Evolutionary conservation across 2,888 invertebrate genomes (phyloP).

Genomic region (Halictus ligatus): DNA sequence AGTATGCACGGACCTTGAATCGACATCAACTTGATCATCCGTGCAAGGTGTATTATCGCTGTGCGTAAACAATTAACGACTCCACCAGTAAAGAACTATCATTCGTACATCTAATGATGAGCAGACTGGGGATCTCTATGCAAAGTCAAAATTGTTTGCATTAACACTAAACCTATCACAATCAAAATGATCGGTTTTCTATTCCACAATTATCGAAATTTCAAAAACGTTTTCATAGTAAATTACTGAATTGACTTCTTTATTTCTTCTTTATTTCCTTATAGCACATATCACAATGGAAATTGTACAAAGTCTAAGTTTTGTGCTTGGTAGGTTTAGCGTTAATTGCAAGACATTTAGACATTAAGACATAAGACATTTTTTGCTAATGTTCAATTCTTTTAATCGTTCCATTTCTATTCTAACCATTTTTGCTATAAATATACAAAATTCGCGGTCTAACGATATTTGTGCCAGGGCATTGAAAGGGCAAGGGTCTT

Average conservation of each 20-base stretch:
- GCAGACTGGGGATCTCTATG: neutral
- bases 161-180: neutral
- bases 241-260: too few relatives aligned
- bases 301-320: too few relatives aligned
- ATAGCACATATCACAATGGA: too few relatives aligned
- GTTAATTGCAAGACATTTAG: neutral
- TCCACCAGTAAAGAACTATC: neutral
- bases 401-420: neutral
- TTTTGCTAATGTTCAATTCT: too few relatives aligned
- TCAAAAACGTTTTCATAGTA: too few relatives aligned
- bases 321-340: too few relatives aligned
- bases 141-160: neutral
- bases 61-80: neutral
- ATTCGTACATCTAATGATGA: neutral
- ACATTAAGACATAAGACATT: too few relatives aligned
- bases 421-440: neutral
- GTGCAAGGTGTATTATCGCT: neutral
- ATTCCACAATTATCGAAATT: too few relatives aligned
- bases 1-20: neutral
- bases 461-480: neutral
- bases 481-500: too few relatives aligned
- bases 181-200: too few relatives aligned
- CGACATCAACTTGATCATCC: neutral
- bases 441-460: neutral
- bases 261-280: too few relatives aligned